Base-by-base conservation (phyloP, 2,113 vertebrate species). In the Formicarius rufipectus region DNA sequence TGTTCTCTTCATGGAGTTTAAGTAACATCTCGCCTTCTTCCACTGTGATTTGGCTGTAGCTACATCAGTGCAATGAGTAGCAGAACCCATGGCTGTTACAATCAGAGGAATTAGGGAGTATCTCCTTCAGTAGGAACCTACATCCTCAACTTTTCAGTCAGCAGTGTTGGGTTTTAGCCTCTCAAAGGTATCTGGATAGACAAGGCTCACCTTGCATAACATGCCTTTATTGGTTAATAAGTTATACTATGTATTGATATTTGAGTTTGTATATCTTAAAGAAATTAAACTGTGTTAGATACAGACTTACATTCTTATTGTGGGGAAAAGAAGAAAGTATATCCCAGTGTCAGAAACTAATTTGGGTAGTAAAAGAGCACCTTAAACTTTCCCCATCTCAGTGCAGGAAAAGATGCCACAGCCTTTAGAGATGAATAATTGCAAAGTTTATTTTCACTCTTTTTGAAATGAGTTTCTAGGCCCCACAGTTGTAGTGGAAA, bases 21-120 rank as follows among this genome's bases (percentile, higher is more conserved):
- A 79, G 25, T 87, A 88, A 24, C 9, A 28, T 52, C 4, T 20
- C 45, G 25, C 31, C 33, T 22, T 47, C 19, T 83, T 68, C 44
- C 78, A 3, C 42, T 86, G 74, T 71, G 55, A 28, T 91, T 93
- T 97, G 92, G 71, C 80, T 97, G 60, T 82, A 85, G 90, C 83
- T 90, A 60, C 62, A n/a, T 35, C 95, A 95, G 67, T 83, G 76
- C 93, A 89, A 40, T 72, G 84, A 92, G 31, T 15, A 81, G 77
- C 35, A 89, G 60, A 84, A 72, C 23, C 25, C 30, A 30, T 78
- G 53, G 49, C 56, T 85, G 28, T 30, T 89, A 7, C 10, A 62
- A 14, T 76, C 7, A 42, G 40, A 49, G 16, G 50, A 83, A 53
- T 18, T 2, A 24, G 30, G 47, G 13, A 25, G 19, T 35, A 14